Evolutionary conservation across 2,113 vertebrate species (phyloP).

Genomic region (Oophaga pumilio): DNA sequence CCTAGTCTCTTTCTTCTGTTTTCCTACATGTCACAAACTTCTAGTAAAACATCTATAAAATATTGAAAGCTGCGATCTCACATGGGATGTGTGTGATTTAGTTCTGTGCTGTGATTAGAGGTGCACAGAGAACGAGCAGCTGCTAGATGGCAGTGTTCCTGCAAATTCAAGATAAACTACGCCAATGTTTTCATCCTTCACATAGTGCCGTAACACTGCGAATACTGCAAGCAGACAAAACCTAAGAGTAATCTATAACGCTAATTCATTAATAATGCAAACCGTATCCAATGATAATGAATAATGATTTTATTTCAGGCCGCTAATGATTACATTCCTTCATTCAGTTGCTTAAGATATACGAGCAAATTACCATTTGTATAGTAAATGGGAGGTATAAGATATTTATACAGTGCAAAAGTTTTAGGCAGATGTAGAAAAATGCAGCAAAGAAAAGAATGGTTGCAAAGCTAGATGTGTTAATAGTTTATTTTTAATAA

Average conservation of each 20-base stretch:
- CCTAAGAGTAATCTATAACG: background rate
- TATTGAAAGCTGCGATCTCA: background rate
- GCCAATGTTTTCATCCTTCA: background rate
- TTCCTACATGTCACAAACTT: background rate
- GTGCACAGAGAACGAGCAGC: background rate
- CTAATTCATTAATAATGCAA: background rate
- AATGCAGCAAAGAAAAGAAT: no score
- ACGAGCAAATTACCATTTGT: background rate
- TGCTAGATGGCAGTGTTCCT: slow-evolving; percentile 21
- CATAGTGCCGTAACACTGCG: background rate
- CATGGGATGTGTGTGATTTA: slow-evolving; percentile 7
- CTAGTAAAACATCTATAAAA: slow-evolving; percentile 7
- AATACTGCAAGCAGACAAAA: background rate
- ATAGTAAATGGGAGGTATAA: background rate
- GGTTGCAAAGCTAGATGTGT: no score
- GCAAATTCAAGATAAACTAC: background rate
- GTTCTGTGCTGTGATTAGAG: slow-evolving; percentile 4
- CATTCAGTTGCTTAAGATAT: background rate
- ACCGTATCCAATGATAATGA: background rate
- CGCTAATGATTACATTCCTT: background rate
- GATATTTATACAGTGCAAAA: background rate
- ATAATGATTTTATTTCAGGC: slow-evolving; percentile 3
- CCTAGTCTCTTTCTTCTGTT: background rate
- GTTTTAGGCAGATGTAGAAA: no score
- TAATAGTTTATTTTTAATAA: no score